A percentile compares a stretch with the other conserved stretches of the same genome.
phyloP scores from a whole-genome alignment of 2,797 vertebrate genomes.

The Sebastes wilsoni region DNA sequence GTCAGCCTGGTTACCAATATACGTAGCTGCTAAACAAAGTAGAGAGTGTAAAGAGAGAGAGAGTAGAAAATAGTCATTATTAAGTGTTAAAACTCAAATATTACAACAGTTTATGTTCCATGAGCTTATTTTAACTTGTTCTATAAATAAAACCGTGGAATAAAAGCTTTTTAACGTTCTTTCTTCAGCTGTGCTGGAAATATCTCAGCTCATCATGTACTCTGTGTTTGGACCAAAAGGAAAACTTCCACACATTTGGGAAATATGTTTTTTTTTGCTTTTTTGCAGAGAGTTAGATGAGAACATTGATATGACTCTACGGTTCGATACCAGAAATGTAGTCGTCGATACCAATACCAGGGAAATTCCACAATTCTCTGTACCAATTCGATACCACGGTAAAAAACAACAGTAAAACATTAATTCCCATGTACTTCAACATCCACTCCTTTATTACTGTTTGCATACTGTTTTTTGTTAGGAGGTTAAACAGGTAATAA shows the following conservation, averaged over 20 bases:
- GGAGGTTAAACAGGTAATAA: no score
- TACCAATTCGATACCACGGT: background rate
- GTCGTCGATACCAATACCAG: no score
- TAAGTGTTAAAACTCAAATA: slow-evolving; percentile 36
- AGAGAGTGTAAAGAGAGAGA: background rate
- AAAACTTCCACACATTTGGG: background rate
- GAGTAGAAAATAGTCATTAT: slow-evolving; percentile 27
- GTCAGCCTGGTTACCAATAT: slow-evolving; percentile 17
- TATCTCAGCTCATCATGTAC: slow-evolving; percentile 14
- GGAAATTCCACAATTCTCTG: no score
- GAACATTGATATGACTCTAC: background rate
- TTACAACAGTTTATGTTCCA: slow-evolving; percentile 20
- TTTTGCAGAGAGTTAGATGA: background rate
- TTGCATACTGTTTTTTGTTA: no score
- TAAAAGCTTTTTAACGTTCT: background rate
- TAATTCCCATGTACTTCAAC: no score
- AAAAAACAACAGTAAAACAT: no score
- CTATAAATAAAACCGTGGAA: background rate
- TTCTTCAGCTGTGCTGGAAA: background rate
- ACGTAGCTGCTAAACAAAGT: slow-evolving; percentile 23
- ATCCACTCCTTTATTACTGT: no score
- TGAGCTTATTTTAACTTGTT: background rate
- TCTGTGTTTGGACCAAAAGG: background rate
- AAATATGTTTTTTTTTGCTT: background rate
- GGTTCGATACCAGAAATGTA: no score